These are phyloP conservation scores for Diplodus sargus DNA, from an alignment of 2,797 vertebrate genomes.

Conservation along the genomic window DNA sequence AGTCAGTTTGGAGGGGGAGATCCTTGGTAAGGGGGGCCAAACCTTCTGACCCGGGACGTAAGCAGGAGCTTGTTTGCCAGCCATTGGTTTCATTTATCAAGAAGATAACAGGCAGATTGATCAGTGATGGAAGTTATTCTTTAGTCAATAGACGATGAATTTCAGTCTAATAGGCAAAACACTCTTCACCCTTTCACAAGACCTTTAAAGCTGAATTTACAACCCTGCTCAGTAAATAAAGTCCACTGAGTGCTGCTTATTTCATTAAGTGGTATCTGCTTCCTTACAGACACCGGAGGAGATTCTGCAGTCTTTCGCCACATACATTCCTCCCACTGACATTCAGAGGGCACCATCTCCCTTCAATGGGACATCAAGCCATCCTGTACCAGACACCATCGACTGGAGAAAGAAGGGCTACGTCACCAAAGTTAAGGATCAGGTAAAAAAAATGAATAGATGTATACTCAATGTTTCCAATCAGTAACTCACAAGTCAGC, in stretches of 20 bases:
- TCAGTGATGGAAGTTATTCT: too few relatives aligned
- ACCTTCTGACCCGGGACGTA: too few relatives aligned
- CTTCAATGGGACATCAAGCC: neutral
- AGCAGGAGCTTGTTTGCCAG: too few relatives aligned
- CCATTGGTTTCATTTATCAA: too few relatives aligned
- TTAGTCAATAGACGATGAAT: too few relatives aligned
- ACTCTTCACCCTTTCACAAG: neutral
- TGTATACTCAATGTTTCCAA: neutral
- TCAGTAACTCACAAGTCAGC: neutral
- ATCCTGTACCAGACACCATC: slow-evolving; percentile 74
- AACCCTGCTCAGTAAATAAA: neutral
- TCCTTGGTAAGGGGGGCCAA: too few relatives aligned
- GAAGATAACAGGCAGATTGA: too few relatives aligned
- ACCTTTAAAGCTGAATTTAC: neutral
- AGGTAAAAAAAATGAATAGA: slow-evolving; percentile 78
- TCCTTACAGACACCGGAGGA: slow-evolving; percentile 84
- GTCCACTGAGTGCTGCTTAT: neutral
- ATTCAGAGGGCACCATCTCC: slow-evolving; percentile 43
- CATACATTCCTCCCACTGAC: slow-evolving; percentile 71
- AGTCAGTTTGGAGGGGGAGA: too few relatives aligned
- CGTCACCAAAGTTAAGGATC: slow-evolving; percentile 89
- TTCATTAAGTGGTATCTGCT: neutral
- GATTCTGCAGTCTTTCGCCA: slow-evolving; percentile 71
- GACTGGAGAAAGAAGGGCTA: slow-evolving; percentile 90
- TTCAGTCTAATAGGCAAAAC: too few relatives aligned